Evolutionary conservation across 2,888 invertebrate species (phyloP).

Genomic region (Choristoneura rosaceana): DNA sequence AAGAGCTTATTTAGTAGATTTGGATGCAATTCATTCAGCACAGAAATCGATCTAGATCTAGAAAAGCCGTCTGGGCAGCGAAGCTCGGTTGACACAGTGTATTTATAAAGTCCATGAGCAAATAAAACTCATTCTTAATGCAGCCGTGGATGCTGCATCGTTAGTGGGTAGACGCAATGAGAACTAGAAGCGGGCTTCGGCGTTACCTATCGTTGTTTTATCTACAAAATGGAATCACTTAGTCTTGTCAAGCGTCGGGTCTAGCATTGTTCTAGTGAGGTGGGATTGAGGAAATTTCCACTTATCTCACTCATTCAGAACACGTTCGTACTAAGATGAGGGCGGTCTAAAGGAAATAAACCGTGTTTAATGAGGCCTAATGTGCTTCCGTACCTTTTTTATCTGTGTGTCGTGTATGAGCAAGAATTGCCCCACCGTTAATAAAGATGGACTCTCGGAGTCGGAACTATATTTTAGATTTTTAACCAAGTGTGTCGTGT

Average conservation of each 20-base stretch:
- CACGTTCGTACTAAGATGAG: conserved; percentile 28
- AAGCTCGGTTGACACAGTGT: conserved; percentile 9
- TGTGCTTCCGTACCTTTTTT: conserved; percentile 26
- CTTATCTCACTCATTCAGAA: conserved; percentile 38
- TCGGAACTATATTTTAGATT: background rate
- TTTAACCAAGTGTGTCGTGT: no score
- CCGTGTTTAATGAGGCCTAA: conserved; percentile 37
- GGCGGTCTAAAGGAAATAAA: conserved; percentile 35
- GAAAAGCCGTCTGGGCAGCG: conserved; percentile 2
- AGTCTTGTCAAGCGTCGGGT: conserved; percentile 19
- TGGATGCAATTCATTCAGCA: background rate
- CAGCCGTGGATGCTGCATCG: conserved; percentile 3
- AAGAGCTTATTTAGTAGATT: background rate
- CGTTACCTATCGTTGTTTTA: conserved; percentile 1
- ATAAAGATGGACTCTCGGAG: background rate
- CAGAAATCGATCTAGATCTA: conserved; percentile 9
- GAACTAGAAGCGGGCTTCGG: background rate
- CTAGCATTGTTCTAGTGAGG: conserved; percentile 28
- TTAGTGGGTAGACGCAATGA: background rate
- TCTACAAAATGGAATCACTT: conserved; percentile 1
- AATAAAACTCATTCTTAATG: conserved; percentile 7
- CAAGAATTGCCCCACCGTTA: background rate
- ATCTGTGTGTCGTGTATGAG: background rate
- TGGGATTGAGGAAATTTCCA: conserved; percentile 42
- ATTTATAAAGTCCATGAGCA: conserved; percentile 12